Conservation (phyloP, 2,888 invertebrate genomes). For the Tenodera sinensis region DNA sequence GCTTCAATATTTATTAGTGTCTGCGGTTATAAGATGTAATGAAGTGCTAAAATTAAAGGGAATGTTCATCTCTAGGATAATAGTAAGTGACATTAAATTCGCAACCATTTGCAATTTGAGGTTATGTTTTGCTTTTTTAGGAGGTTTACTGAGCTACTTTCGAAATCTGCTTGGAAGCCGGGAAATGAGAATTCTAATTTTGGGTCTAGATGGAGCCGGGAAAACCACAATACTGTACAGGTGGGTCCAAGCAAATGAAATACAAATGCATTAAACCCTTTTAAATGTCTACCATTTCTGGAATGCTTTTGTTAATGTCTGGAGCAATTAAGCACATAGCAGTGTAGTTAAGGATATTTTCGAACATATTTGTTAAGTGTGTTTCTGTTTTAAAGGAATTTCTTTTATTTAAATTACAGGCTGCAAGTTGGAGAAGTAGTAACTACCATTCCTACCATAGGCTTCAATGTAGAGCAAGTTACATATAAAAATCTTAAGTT, state of each 20-base stretch:
- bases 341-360: neutral
- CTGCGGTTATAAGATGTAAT: no score
- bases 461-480: conserved; percentile 98
- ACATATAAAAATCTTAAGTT: conserved; percentile 99
- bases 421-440: conserved; percentile 98
- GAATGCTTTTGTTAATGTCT: neutral
- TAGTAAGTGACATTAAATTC: neutral
- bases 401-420: conserved; percentile 42
- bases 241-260: conserved; percentile 34
- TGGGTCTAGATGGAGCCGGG: conserved; percentile 97
- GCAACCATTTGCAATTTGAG: neutral
- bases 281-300: neutral
- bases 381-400: neutral
- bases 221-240: conserved; percentile 98
- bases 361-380: neutral
- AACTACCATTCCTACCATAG: conserved; percentile 97
- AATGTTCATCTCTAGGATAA: no score
- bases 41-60: no score
- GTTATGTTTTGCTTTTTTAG: conserved; percentile 48
- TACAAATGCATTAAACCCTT: neutral
- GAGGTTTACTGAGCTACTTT: conserved; percentile 95
- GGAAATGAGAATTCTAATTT: conserved; percentile 96
- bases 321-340: neutral
- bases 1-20: neutral
- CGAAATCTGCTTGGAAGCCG: conserved; percentile 91